A percentile compares a stretch with the other conserved stretches of the same genome.
Evolutionary conservation across 2,797 vertebrate genomes (phyloP).

Genomic region (Enteromius argenteus): DNA sequence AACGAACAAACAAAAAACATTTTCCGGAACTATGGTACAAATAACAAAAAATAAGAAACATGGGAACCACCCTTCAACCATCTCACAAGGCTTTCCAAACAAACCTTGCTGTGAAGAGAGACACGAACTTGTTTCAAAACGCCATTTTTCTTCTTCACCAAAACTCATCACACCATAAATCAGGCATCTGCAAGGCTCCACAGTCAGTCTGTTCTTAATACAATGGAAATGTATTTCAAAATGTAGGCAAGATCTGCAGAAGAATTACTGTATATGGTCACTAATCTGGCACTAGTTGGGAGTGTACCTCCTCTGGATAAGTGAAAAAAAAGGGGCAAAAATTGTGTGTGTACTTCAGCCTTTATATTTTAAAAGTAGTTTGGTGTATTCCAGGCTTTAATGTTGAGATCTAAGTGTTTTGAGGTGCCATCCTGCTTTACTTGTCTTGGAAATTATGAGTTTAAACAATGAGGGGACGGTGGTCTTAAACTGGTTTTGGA

Average conservation of each 20-base stretch:
- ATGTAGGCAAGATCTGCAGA: too few species aligned
- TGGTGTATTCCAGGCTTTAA: too few species aligned
- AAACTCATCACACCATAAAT: background rate
- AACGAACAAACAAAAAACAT: background rate
- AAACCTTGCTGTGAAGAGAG: background rate
- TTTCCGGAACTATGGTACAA: background rate
- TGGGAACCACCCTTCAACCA: background rate
- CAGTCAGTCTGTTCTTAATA: background rate
- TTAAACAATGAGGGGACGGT: too few species aligned
- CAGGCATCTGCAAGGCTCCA: background rate
- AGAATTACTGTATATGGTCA: too few species aligned
- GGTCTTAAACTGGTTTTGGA: background rate
- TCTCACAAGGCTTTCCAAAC: background rate
- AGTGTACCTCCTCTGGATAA: background rate
- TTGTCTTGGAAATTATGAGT: background rate
- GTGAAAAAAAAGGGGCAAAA: background rate
- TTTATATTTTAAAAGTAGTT: too few species aligned
- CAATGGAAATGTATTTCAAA: background rate
- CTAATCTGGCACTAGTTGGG: too few species aligned
- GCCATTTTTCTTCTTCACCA: background rate
- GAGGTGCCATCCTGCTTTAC: background rate
- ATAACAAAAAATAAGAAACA: slow-evolving; percentile 2
- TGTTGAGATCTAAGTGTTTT: background rate
- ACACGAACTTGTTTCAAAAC: background rate
- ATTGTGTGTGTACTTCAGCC: too few species aligned